Evolutionary conservation across 1,140 invertebrate genomes (phyloP), one percentile per base, ranked within the genome.

Genomic region (Potamilus streckersoni): DNA sequence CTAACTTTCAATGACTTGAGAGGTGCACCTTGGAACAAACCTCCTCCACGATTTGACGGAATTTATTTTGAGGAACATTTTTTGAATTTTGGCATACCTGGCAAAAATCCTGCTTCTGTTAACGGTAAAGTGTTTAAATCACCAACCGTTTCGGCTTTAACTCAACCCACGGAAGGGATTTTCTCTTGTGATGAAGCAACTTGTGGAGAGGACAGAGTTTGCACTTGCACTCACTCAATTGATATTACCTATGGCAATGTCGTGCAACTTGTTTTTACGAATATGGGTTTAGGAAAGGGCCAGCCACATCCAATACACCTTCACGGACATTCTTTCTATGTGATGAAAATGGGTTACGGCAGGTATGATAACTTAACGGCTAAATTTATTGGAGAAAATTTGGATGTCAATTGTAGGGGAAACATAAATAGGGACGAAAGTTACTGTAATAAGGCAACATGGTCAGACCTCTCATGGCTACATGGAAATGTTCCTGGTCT

Each of bases 261-360:
- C 4, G 79, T 80, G 13, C 85, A 86, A 66, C 74, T 87, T 49
- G 80, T 85, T 14, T 71, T 85, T 70, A 74, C 83, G 83, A 86
- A 85, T 83, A 78, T 85, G 92, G 94, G 92, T 73, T 92, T 91
- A 20, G 92, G 92, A 74, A 90, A 92, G 17, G 92, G 93, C 64
- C 79, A 77, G 69, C 90, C 92, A 71, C 91, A 95, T 84, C 92
- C 94, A 14, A 94, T 95, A 79, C 94, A 95, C 85, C 88, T 95
- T 14, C 94, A 95, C 82, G 94, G 94, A 2, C 93, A 95, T 87
- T 93, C 91, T 82, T 95, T 95, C 87, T 92, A 93, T 82, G 91
- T 95, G 1, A 91, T 94, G 0, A 94, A 91, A 60, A 90, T 92
- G 79, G 93, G 83, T 20, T 79, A 82, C 70, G 73, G 61, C n/a